Conservation (phyloP, 2,888 invertebrate species). For the Ypsolopha sequella region DNA sequence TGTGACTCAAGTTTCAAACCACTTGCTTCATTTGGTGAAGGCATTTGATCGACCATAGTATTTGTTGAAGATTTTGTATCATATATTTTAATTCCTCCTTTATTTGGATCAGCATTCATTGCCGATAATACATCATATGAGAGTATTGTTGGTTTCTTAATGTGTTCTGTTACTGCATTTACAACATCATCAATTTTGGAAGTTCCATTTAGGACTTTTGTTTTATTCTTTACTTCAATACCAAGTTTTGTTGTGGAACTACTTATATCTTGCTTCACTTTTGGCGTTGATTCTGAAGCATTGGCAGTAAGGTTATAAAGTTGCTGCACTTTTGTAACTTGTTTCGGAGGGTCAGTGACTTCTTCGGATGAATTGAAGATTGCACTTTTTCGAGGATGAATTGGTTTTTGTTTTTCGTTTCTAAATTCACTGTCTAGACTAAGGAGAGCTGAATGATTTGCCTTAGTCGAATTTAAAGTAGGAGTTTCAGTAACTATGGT, state of each 20-base stretch:
- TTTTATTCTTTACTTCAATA: background rate
- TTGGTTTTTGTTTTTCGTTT: constrained; percentile 25
- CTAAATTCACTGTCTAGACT: constrained; percentile 28
- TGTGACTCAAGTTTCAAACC: constrained; percentile 16
- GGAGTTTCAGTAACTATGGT: constrained; percentile 23
- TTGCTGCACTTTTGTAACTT: background rate
- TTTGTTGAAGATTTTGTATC: constrained; percentile 19
- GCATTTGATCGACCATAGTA: constrained; percentile 22
- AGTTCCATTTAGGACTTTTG: background rate
- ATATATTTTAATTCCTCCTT: background rate
- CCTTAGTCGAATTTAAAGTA: constrained; percentile 24
- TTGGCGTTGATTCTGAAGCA: background rate
- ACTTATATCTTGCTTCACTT: background rate
- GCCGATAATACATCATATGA: background rate
- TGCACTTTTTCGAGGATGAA: constrained; percentile 29
- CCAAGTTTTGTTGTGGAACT: background rate
- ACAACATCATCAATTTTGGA: background rate
- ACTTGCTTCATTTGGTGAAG: constrained; percentile 19
- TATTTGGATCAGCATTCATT: background rate
- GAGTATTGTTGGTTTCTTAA: background rate
- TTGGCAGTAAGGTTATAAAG: background rate
- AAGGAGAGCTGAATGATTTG: constrained; percentile 22
- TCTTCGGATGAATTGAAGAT: constrained; percentile 7
- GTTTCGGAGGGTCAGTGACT: background rate
- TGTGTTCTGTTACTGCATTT: background rate